phyloP scores from a whole-genome alignment of 2,888 invertebrate species.

The Rhogogaster chlorosoma region DNA sequence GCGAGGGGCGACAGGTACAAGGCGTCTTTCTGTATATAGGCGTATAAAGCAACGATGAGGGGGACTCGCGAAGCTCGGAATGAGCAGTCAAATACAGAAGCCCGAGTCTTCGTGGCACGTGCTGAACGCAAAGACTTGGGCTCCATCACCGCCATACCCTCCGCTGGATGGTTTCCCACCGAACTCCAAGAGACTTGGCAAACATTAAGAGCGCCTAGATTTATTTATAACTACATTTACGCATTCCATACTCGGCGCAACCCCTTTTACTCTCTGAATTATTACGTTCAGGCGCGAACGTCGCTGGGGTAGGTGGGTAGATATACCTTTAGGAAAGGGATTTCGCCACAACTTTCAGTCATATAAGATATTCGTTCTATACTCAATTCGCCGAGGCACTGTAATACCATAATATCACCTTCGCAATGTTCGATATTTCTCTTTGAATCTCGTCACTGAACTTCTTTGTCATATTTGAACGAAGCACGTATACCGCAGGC shows the following conservation, averaged over 20 bases:
- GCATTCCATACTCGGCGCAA: slow-evolving; percentile 70
- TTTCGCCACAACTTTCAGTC: background rate
- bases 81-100: slow-evolving; percentile 48
- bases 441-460: too few species aligned
- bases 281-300: slow-evolving; percentile 72
- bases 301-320: slow-evolving; percentile 45
- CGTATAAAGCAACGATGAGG: slow-evolving; percentile 16
- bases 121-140: slow-evolving; percentile 34
- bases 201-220: slow-evolving; percentile 78
- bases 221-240: slow-evolving; percentile 78
- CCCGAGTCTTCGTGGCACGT: slow-evolving; percentile 35
- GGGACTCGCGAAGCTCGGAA: slow-evolving; percentile 16
- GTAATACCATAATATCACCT: background rate
- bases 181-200: slow-evolving; percentile 59
- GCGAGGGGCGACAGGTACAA: background rate
- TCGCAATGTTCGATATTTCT: background rate
- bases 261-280: slow-evolving; percentile 71
- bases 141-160: slow-evolving; percentile 8
- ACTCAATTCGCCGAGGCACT: background rate
- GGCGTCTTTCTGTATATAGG: slow-evolving; percentile 5
- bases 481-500: too few species aligned
- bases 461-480: too few species aligned
- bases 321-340: background rate
- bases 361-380: background rate
- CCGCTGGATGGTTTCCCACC: slow-evolving; percentile 26